Percentiles rank a stretch among this genome's conserved stretches.
These are phyloP conservation scores for Sorex maritimensis DNA, from an alignment of 2,797 vertebrate genomes.

Conservation along the genomic window DNA sequence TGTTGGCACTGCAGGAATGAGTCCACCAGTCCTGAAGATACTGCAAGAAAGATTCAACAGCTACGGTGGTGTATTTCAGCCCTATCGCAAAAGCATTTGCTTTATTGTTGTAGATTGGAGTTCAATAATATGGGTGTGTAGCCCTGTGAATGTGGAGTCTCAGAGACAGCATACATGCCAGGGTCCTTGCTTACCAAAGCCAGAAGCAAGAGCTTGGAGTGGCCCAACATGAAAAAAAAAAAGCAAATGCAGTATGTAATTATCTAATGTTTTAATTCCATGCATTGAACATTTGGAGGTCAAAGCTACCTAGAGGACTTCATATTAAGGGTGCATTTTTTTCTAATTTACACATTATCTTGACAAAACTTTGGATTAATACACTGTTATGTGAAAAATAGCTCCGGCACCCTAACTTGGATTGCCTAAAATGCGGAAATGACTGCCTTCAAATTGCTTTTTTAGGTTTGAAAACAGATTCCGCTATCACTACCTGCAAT, in stretches of 20 bases:
- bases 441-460: not conserved
- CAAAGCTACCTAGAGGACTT: not conserved
- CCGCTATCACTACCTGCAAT: not conserved
- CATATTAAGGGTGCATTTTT: no score
- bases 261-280: not conserved
- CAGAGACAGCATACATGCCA: no score
- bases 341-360: not conserved
- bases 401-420: no score
- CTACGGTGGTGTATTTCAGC: not conserved
- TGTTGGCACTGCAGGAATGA: accelerated
- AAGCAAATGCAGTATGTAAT: not conserved
- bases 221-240: no score
- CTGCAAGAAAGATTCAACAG: not conserved
- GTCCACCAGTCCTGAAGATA: not conserved
- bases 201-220: no score
- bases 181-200: no score
- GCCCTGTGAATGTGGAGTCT: no score
- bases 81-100: not conserved
- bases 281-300: not conserved
- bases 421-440: not conserved
- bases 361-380: not conserved
- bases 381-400: not conserved
- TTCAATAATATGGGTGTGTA: not conserved
- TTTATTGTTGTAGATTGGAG: not conserved
- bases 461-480: not conserved